A percentile compares a stretch with the other conserved stretches of the same genome.
phyloP scores from a whole-genome alignment of 1,140 invertebrate genomes.

The Drosophila fuyamai region DNA sequence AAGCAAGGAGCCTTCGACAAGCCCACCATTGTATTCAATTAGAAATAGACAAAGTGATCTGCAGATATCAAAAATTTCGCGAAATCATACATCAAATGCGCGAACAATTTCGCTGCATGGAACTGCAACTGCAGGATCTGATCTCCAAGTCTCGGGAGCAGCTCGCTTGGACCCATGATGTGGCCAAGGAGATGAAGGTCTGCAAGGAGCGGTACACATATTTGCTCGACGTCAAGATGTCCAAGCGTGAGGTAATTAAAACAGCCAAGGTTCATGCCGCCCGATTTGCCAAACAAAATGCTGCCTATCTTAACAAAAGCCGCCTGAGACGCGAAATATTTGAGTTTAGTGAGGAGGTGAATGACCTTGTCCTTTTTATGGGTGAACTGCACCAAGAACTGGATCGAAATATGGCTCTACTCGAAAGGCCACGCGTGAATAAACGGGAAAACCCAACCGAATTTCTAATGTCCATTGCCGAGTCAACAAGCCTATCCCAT shows the following conservation, averaged over 20 bases:
- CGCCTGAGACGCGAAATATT: constrained; percentile 19
- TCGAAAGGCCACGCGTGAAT: not conserved
- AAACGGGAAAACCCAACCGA: not conserved
- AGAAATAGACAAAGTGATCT: constrained; percentile 45
- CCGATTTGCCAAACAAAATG: not conserved
- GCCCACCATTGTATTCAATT: constrained; percentile 40
- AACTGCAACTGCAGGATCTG: constrained; percentile 13
- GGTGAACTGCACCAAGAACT: constrained; percentile 29
- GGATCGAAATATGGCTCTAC: not conserved
- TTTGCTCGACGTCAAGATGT: constrained; percentile 19
- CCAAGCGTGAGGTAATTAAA: constrained; percentile 6
- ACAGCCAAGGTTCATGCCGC: constrained; percentile 1
- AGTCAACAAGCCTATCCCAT: not conserved
- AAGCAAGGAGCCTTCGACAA: constrained; percentile 27
- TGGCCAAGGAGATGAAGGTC: constrained; percentile 18
- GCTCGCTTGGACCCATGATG: constrained; percentile 18
- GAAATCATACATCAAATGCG: constrained; percentile 1
- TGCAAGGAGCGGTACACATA: constrained; percentile 26
- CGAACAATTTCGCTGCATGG: not conserved
- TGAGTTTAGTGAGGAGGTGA: constrained; percentile 30
- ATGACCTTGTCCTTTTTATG: constrained; percentile 12
- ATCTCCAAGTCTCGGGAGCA: not conserved
- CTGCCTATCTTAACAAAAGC: not conserved
- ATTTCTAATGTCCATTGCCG: not conserved
- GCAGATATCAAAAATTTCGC: constrained; percentile 20